Percentiles rank a stretch among this genome's conserved stretches.
phyloP scores from a whole-genome alignment of 1,140 invertebrate genomes.

The Lucilia cuprina region DNA sequence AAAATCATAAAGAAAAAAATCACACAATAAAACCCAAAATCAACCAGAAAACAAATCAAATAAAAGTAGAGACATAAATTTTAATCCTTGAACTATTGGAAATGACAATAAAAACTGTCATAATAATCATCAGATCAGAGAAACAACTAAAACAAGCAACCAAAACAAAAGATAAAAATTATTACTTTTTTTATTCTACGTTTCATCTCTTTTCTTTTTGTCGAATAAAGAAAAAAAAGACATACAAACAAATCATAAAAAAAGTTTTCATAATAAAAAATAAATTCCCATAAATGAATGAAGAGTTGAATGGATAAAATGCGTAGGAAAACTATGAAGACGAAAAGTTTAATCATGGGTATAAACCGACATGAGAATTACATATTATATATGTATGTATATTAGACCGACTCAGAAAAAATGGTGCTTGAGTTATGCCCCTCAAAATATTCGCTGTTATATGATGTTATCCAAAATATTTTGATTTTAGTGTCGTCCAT shows the following conservation, averaged over 20 bases:
- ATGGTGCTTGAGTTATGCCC: too few relatives aligned
- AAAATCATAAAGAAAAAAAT: not conserved
- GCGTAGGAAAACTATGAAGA: not conserved
- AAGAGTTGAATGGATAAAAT: not conserved
- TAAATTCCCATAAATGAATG: not conserved
- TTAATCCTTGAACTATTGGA: conserved; percentile 19
- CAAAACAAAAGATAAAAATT: conserved; percentile 22
- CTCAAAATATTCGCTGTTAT: too few relatives aligned
- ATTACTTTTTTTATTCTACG: not conserved
- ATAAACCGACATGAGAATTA: not conserved
- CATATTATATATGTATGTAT: too few relatives aligned
- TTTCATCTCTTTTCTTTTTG: not conserved
- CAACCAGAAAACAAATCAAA: not conserved
- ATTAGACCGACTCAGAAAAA: too few relatives aligned
- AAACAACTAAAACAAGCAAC: not conserved
- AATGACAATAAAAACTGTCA: conserved; percentile 23
- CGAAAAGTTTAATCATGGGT: not conserved
- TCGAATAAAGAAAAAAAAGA: not conserved
- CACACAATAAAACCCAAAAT: conserved; percentile 7
- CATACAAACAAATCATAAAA: conserved; percentile 31
- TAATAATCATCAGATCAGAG: conserved; percentile 16
- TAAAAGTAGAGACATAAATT: conserved; percentile 16
- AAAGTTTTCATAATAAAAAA: not conserved
- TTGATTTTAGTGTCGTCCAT: too few relatives aligned
- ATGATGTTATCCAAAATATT: too few relatives aligned